Percentiles rank a stretch among this genome's conserved stretches.
Conservation (phyloP, 2,113 vertebrate genomes). For the Stictonetta naevosa region DNA sequence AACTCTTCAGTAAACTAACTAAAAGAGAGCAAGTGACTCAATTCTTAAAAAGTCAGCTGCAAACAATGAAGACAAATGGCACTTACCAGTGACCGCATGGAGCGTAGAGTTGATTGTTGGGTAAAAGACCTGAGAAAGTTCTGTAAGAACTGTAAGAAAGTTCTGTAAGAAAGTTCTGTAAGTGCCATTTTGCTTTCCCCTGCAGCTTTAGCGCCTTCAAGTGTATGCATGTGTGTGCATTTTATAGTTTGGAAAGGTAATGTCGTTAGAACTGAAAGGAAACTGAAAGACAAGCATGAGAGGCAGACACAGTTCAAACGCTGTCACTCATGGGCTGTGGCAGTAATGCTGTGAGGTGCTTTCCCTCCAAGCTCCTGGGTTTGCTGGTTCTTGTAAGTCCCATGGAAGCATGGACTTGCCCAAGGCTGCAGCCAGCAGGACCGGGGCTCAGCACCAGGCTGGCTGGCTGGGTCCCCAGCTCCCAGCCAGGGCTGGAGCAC, state of each 20-base stretch:
- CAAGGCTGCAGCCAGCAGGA: background rate
- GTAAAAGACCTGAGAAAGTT: background rate
- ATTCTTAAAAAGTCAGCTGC: background rate
- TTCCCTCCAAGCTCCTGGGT: background rate
- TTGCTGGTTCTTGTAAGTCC: background rate
- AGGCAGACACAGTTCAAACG: background rate
- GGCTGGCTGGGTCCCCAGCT: background rate
- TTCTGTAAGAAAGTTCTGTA: background rate
- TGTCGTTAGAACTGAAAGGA: background rate
- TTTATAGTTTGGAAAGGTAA: background rate
- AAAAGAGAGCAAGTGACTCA: background rate
- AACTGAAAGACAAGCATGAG: background rate
- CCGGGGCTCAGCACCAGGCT: background rate
- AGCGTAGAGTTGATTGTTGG: background rate
- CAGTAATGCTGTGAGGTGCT: background rate
- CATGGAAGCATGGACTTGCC: background rate
- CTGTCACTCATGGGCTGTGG: background rate
- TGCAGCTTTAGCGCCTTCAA: background rate
- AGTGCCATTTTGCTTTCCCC: background rate
- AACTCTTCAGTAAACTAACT: background rate
- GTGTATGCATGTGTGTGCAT: background rate
- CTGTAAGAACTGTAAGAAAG: background rate
- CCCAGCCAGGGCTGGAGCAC: background rate
- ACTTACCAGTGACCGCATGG: accelerated
- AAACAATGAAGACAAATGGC: background rate